These are phyloP conservation scores for Gallirallus australis DNA, from an alignment of 2,797 vertebrate species.

Conservation along the genomic window DNA sequence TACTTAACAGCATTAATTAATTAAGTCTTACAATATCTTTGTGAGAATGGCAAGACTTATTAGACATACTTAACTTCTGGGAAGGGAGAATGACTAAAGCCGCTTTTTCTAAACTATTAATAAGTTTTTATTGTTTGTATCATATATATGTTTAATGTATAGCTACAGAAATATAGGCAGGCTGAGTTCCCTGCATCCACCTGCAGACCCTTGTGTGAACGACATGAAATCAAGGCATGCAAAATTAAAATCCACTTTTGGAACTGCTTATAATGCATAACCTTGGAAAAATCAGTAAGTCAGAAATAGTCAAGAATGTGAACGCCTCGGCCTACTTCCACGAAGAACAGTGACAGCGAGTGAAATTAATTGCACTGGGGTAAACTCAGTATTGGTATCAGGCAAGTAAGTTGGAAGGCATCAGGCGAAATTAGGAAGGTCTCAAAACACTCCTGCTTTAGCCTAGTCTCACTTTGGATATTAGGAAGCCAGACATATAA, in stretches of 20 bases:
- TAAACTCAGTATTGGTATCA: not conserved
- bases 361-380: not conserved
- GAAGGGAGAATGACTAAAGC: not conserved
- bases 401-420: not conserved
- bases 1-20: conserved; percentile 30
- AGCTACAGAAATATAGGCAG: not conserved
- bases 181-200: not conserved
- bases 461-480: conserved; percentile 46
- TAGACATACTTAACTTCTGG: not conserved
- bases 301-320: not conserved
- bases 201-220: not conserved
- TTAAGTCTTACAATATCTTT: conserved; percentile 4
- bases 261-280: not conserved
- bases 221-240: not conserved
- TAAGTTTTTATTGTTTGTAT: not conserved
- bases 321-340: not conserved
- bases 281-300: not conserved
- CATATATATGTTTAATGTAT: not conserved
- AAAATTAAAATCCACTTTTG: not conserved
- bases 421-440: conserved; percentile 5
- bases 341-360: not conserved
- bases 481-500: conserved; percentile 73
- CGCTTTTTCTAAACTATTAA: not conserved
- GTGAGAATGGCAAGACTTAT: not conserved
- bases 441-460: conserved; percentile 46